These are phyloP conservation scores for Darevskia nairensis DNA, from an alignment of 2,797 vertebrate genomes.

Conservation along the genomic window DNA sequence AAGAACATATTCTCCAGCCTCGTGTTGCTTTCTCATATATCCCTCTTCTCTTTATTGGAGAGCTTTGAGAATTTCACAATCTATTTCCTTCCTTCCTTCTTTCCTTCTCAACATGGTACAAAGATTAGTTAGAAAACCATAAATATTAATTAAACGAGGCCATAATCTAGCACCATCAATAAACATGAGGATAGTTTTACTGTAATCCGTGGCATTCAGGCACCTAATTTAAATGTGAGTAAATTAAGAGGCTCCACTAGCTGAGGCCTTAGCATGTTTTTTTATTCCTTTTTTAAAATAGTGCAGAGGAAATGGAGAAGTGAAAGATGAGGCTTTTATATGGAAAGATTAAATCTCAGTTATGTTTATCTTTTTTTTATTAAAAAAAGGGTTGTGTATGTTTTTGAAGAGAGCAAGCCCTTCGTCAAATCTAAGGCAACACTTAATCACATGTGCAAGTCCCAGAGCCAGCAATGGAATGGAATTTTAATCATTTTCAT, in stretches of 20 bases:
- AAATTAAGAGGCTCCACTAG: not conserved
- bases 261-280: not conserved
- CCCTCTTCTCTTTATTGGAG: not conserved
- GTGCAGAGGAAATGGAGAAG: not conserved
- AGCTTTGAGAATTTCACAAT: not conserved
- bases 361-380: not conserved
- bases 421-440: not conserved
- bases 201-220: not conserved
- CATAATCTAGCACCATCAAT: not conserved
- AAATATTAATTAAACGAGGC: conserved; percentile 8
- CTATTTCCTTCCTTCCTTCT: not conserved
- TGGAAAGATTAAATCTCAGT: not conserved
- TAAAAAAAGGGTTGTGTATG: not conserved
- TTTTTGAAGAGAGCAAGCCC: not conserved
- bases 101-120: not conserved
- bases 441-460: not conserved
- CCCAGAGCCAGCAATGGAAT: not conserved
- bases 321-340: not conserved
- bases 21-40: not conserved
- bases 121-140: not conserved
- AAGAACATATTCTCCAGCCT: not conserved
- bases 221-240: not conserved
- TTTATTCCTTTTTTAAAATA: not conserved
- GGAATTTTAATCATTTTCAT: not conserved
- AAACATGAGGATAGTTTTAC: not conserved